These are phyloP conservation scores for Syncerus caffer DNA, from an alignment of 2,797 vertebrate species.

Conservation along the genomic window DNA sequence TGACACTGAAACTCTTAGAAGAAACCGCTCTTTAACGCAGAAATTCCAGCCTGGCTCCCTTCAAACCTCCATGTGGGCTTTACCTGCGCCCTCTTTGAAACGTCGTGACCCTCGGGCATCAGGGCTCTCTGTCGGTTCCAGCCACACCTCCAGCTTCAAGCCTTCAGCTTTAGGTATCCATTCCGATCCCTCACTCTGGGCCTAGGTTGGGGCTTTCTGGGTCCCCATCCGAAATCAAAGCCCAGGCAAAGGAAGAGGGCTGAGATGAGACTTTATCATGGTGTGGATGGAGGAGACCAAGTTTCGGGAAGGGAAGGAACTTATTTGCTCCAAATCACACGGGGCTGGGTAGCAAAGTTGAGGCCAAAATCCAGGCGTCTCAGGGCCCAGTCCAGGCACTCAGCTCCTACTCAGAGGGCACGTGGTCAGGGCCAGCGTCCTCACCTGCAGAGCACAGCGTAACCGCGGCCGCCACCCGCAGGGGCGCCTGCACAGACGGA, in stretches of 20 bases:
- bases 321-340: background rate
- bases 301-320: background rate
- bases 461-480: background rate
- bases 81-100: background rate
- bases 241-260: background rate
- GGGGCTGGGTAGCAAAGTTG: background rate
- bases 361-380: background rate
- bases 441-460: background rate
- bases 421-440: background rate
- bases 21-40: background rate
- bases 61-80: background rate
- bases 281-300: background rate
- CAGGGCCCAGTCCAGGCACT: too few relatives aligned
- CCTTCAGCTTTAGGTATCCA: background rate
- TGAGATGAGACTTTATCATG: background rate
- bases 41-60: background rate
- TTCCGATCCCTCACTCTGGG: background rate
- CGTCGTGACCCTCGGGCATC: background rate
- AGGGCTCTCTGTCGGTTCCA: background rate
- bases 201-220: background rate
- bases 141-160: background rate
- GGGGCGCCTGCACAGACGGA: accelerated
- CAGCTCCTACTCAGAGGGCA: background rate
- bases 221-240: background rate
- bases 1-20: background rate